phyloP scores from a whole-genome alignment of 2,797 vertebrate genomes.

The Artibeus lituratus region DNA sequence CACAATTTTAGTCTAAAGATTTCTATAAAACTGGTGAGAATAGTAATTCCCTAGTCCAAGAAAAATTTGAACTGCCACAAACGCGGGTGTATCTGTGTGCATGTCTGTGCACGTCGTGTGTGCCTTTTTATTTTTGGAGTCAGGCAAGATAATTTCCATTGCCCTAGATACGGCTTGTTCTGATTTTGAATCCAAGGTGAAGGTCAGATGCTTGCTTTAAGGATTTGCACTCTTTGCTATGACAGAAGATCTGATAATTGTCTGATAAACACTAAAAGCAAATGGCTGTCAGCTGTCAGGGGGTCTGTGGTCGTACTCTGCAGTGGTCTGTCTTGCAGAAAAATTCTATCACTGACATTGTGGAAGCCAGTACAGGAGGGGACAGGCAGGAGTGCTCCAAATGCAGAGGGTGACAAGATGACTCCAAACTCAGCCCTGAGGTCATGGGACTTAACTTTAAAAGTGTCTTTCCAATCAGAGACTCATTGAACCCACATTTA shows the following conservation, averaged over 20 bases:
- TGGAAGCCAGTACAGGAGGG: background rate
- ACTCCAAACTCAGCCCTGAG: background rate
- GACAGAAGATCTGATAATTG: background rate
- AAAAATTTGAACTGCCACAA: background rate
- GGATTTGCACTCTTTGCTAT: background rate
- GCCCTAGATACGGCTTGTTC: too few relatives aligned
- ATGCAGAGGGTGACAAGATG: background rate
- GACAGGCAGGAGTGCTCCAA: background rate
- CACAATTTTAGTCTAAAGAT: background rate
- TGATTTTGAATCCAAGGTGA: background rate
- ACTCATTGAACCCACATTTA: background rate
- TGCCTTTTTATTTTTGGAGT: background rate
- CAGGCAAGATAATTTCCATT: background rate
- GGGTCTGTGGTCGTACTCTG: too few relatives aligned
- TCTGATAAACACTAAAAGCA: background rate
- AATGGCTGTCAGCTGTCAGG: background rate
- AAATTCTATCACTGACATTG: background rate
- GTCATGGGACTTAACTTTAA: background rate
- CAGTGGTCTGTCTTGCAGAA: background rate
- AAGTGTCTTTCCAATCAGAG: background rate
- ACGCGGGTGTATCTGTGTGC: background rate
- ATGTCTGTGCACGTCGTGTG: background rate
- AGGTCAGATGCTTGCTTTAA: background rate
- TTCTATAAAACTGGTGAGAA: background rate
- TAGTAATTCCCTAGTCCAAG: background rate